These are phyloP conservation scores for Heterochromis multidens DNA, from an alignment of 2,113 vertebrate genomes.

Conservation along the genomic window DNA sequence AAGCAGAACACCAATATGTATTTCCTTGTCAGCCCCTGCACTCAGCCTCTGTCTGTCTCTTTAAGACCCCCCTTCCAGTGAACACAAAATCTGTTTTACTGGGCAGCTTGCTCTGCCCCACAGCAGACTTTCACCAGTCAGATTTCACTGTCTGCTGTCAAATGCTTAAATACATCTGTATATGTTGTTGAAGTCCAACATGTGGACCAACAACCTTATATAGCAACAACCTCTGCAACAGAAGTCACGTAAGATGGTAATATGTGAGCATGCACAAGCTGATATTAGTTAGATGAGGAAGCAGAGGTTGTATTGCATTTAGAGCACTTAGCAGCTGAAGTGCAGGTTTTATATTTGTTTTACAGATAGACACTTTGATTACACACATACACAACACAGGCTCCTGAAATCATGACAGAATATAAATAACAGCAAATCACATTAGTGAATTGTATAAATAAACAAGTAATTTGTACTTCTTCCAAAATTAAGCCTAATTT, in stretches of 20 bases:
- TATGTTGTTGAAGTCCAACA: not conserved
- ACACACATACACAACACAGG: not conserved
- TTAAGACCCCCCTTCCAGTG: not conserved
- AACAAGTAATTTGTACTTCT: not conserved
- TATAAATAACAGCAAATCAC: not conserved
- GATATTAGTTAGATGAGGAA: not conserved
- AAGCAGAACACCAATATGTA: not conserved
- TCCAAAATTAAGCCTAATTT: not conserved
- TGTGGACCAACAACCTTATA: not conserved
- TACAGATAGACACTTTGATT: not conserved
- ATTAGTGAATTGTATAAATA: not conserved
- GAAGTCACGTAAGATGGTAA: not conserved
- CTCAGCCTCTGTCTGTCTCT: not conserved
- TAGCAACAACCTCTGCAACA: not conserved
- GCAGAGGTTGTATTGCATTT: fast-evolving
- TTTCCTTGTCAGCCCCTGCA: not conserved
- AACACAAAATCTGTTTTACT: not conserved
- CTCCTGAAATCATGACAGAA: not conserved
- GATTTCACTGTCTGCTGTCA: not conserved
- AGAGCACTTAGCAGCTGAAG: not conserved
- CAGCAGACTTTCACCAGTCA: not conserved
- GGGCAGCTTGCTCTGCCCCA: not conserved
- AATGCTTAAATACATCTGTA: not conserved
- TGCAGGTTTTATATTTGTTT: not conserved
- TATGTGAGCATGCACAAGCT: not conserved